A percentile compares a stretch with the other conserved stretches of the same genome.
These are phyloP conservation scores for Dufourea novaeangliae DNA, from an alignment of 1,140 invertebrate genomes.

Conservation along the genomic window DNA sequence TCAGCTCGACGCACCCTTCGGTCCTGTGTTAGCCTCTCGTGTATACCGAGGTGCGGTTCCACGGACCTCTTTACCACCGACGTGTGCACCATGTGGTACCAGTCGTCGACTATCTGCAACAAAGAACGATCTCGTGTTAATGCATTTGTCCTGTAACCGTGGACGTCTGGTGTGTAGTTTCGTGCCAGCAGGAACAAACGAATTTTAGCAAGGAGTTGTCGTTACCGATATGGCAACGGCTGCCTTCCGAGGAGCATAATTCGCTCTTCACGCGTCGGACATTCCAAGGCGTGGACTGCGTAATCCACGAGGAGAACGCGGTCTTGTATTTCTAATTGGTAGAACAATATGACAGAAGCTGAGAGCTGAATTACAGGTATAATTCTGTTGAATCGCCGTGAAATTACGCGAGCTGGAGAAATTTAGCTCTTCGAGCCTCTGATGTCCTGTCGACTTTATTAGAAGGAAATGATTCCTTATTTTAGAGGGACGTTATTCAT, in stretches of 20 bases:
- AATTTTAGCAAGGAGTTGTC: not conserved
- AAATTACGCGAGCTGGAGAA: not conserved
- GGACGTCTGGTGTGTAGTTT: not conserved
- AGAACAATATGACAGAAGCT: not conserved
- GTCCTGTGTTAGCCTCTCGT: constrained; percentile 86
- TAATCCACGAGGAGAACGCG: not conserved
- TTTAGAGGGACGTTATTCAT: no score
- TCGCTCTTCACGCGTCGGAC: not conserved
- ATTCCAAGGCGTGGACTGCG: not conserved
- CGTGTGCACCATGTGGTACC: constrained; percentile 91
- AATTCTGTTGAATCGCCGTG: not conserved
- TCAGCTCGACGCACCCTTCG: constrained; percentile 87
- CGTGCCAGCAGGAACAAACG: not conserved
- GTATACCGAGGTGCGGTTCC: constrained; percentile 85
- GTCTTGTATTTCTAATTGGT: not conserved
- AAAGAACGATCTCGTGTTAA: constrained; percentile 64
- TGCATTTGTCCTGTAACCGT: not conserved
- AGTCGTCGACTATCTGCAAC: constrained; percentile 89
- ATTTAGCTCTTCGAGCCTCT: no score
- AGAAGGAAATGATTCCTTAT: no score
- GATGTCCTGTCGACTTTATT: no score
- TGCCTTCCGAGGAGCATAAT: not conserved
- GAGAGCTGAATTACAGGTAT: not conserved
- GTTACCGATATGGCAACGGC: no score
- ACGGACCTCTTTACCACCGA: constrained; percentile 88